A percentile compares a stretch with the other conserved stretches of the same genome.
Evolutionary conservation across 2,888 invertebrate species (phyloP).

Genomic region (Myathropa florea): DNA sequence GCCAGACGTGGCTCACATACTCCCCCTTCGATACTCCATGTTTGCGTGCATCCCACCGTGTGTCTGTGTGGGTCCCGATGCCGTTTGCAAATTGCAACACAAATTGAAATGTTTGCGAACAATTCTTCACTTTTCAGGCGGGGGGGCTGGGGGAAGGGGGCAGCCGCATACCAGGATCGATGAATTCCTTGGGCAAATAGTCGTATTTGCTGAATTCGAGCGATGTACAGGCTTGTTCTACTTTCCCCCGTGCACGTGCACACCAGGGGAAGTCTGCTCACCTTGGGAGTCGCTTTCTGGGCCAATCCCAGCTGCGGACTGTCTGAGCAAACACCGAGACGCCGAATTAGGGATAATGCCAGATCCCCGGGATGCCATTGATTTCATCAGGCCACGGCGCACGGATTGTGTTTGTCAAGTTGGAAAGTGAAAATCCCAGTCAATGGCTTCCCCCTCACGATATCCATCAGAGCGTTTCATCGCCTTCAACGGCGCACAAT

Average conservation of each 20-base stretch:
- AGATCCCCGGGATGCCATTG: neutral
- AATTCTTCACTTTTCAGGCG: conserved; percentile 45
- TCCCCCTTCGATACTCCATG: neutral
- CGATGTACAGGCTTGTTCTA: neutral
- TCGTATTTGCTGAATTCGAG: neutral
- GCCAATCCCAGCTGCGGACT: neutral
- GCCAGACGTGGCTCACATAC: neutral
- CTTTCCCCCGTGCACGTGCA: neutral
- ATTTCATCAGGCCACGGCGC: neutral
- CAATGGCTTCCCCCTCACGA: neutral
- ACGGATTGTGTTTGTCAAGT: neutral
- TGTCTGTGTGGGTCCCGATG: neutral
- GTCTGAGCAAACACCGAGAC: neutral
- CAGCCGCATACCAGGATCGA: neutral
- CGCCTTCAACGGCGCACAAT: neutral
- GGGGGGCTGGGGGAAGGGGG: neutral
- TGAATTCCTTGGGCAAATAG: conserved; percentile 16
- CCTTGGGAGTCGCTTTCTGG: neutral
- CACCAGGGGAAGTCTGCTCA: neutral
- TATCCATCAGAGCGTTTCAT: conserved; percentile 4
- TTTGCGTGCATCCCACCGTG: neutral
- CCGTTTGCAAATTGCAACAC: conserved; percentile 52
- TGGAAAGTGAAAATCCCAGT: neutral
- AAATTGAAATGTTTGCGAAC: conserved; percentile 64
- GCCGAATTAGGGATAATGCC: neutral